Percentiles rank a stretch among this genome's conserved stretches.
These are phyloP conservation scores for Habrosyne pyritoides DNA, from an alignment of 2,888 invertebrate species.

Conservation along the genomic window DNA sequence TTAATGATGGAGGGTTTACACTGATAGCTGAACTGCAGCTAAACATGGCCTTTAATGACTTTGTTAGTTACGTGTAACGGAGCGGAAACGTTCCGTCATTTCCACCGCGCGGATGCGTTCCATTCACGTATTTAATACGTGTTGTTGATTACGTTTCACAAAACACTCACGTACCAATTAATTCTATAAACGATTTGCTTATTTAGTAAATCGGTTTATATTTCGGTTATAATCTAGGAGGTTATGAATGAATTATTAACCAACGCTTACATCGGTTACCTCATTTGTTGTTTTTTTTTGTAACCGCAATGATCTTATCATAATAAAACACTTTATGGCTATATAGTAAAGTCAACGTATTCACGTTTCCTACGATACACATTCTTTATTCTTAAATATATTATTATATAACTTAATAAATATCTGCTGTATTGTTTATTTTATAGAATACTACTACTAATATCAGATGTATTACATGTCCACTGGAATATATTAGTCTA, in stretches of 20 bases:
- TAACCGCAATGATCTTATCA: no score
- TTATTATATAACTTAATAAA: no score
- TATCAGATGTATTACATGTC: no score
- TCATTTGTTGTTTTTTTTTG: no score
- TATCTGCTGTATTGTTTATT: no score
- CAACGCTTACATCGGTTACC: neutral
- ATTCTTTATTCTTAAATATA: no score
- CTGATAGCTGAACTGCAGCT: slow-evolving; percentile 3
- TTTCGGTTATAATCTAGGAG: neutral
- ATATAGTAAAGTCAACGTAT: no score
- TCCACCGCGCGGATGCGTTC: slow-evolving; percentile 6
- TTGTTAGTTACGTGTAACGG: slow-evolving; percentile 11
- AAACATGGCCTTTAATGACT: slow-evolving; percentile 8
- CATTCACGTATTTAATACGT: slow-evolving; percentile 4
- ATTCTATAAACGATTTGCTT: neutral
- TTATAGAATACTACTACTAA: no score
- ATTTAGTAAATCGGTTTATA: neutral
- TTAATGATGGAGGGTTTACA: neutral
- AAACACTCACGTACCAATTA: slow-evolving; percentile 4
- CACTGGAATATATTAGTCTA: no score
- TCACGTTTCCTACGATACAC: no score
- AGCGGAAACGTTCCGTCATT: slow-evolving; percentile 7
- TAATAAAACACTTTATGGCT: no score
- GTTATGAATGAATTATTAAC: neutral
- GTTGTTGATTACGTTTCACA: slow-evolving; percentile 5